phyloP scores from a whole-genome alignment of 2,797 vertebrate genomes.

The Myotis findleyi region DNA sequence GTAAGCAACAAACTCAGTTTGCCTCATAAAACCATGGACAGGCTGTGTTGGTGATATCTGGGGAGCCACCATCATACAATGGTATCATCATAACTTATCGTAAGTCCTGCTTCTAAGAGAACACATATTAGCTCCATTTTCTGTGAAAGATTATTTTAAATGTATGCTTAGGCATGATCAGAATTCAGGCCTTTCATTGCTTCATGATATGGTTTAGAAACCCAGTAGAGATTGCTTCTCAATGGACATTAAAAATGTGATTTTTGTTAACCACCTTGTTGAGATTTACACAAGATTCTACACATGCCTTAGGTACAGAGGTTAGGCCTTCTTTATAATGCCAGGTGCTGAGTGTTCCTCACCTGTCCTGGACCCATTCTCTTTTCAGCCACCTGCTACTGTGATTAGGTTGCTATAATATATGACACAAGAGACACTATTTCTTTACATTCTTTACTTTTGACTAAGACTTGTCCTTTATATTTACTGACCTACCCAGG shows the following conservation, averaged over 20 bases:
- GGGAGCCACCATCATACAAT: background rate
- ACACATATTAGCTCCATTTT: background rate
- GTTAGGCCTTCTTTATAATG: background rate
- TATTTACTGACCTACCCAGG: constrained; percentile 8
- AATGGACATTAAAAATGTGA: constrained; percentile 15
- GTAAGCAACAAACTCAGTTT: constrained; percentile 17
- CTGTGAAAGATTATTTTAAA: constrained; percentile 53
- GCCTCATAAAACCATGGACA: background rate
- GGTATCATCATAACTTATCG: background rate
- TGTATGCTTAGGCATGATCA: constrained; percentile 28
- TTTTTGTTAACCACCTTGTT: background rate
- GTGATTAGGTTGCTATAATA: constrained; percentile 33
- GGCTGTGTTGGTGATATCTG: background rate
- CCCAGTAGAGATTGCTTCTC: background rate
- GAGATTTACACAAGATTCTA: background rate
- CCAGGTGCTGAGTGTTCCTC: background rate
- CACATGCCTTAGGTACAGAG: background rate
- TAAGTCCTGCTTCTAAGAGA: background rate
- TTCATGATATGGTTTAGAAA: background rate
- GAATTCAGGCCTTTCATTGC: constrained; percentile 34
- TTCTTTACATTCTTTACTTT: background rate
- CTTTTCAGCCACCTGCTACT: background rate
- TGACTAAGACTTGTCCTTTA: background rate
- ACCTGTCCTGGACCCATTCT: background rate
- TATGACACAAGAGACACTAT: background rate